Evolutionary conservation across 2,113 vertebrate genomes (phyloP).

Genomic region (Pagrus major): DNA sequence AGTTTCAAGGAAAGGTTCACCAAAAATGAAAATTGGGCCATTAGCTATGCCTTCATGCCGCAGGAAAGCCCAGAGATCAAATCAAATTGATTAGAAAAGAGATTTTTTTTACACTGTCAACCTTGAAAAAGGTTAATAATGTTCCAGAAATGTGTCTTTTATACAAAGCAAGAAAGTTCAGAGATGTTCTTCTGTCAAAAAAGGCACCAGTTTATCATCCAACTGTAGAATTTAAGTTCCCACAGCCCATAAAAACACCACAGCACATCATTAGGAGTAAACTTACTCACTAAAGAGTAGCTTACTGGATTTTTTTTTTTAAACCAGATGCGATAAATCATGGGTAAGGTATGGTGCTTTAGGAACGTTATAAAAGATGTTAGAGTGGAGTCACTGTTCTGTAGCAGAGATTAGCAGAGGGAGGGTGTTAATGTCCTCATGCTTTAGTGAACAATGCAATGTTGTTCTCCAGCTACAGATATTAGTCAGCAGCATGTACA

Average conservation of each 20-base stretch:
- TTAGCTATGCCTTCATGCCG: too few species aligned
- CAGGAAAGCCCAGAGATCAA: too few species aligned
- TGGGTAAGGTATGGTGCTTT: not conserved
- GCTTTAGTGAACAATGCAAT: conserved; percentile 12
- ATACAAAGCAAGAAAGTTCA: too few species aligned
- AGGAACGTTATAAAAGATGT: not conserved
- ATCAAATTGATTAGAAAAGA: too few species aligned
- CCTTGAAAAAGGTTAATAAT: too few species aligned
- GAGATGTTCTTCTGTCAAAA: too few species aligned
- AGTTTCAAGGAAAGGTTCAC: too few species aligned
- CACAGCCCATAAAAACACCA: not conserved
- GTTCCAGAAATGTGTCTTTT: too few species aligned
- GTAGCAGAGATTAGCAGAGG: conserved; percentile 17
- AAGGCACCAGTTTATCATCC: not conserved
- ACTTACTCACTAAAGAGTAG: too few species aligned
- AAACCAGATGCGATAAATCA: not conserved
- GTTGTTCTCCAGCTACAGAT: conserved; percentile 10
- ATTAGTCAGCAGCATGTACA: conserved; percentile 14
- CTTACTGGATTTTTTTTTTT: not conserved
- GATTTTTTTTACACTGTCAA: too few species aligned
- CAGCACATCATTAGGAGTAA: not conserved
- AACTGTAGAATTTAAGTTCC: not conserved
- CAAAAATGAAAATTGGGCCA: too few species aligned
- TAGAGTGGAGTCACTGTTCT: conserved; percentile 7
- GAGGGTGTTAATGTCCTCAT: conserved; percentile 4